Evolutionary conservation across 2,888 invertebrate genomes (phyloP), one percentile per base, ranked within the genome.

Genomic region (Chrysolina americana): DNA sequence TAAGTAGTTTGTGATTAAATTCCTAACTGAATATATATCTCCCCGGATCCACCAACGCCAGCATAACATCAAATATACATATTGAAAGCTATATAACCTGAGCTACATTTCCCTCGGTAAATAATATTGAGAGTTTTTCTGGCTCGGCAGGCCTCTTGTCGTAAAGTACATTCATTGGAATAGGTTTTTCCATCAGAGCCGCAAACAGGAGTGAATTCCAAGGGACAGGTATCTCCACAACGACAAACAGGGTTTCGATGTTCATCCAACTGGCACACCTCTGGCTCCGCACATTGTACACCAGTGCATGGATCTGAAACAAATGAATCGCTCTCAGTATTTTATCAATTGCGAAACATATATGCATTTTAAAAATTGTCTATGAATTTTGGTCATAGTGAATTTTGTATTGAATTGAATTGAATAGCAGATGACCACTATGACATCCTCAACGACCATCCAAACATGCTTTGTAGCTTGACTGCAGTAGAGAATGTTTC

Each of bases 241-340:
- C 92, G 91, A 87, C 96, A 97, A 56, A 91, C 91, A 0, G 96
- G 95, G 79, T 93, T 91, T 63, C 96, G 91, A 69, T 93, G 91
- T 81, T 91, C 92, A 88, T 95, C 95, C 87, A 97, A 89, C 87
- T 95, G 95, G 89, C 97, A 97, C 75, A 95, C 91, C 85, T 96
- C 94, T 41, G 94, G 94, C 79, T 93, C 92, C 41, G 92, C 90
- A 88, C 97, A 97, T 84, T 92, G 91, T 80, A 94, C 91, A 73
- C 92, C 93, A 56, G 92, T 91, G 87, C 97, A 97, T 0, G 97
- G 97, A 91, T 97, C 97, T 97, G 90, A 65, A 89, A 89, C 68
- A 68, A 68, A 47, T 68, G 50, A 66, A 36, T 36, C 36, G 36
- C 36, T 36, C 36, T 36, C 36, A 36, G 6, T 36, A 36, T 36